Percentiles rank a stretch among this genome's conserved stretches.
Conservation (phyloP, 1,140 invertebrate genomes). For the Drosophila yakuba region DNA sequence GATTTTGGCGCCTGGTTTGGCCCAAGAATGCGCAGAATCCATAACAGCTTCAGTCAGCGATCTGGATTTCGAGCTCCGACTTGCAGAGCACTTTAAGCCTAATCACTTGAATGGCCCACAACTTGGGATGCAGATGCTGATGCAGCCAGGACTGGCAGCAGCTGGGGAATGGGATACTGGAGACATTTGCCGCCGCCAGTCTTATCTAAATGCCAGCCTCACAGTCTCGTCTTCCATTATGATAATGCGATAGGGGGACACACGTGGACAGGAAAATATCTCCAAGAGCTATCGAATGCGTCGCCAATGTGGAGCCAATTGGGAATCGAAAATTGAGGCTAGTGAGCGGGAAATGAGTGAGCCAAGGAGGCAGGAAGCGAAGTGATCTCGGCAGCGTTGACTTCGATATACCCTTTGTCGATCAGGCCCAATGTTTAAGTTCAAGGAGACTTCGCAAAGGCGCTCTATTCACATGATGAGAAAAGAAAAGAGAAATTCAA, state of each 20-base stretch:
- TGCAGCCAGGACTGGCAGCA: conserved; percentile 4
- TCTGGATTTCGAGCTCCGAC: conserved; percentile 24
- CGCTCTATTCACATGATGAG: too few relatives aligned
- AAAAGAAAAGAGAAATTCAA: too few relatives aligned
- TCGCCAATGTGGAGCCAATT: conserved; percentile 68
- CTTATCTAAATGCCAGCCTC: conserved; percentile 85
- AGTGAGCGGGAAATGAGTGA: conserved; percentile 13
- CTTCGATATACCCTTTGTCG: conserved; percentile 7
- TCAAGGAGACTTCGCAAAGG: background rate
- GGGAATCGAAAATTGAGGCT: conserved; percentile 16
- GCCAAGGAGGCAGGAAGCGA: background rate
- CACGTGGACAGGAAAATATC: conserved; percentile 66
- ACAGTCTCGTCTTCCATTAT: conserved; percentile 85
- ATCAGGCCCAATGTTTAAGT: too few relatives aligned
- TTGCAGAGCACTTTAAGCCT: conserved; percentile 69
- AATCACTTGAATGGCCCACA: conserved; percentile 73
- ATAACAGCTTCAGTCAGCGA: conserved; percentile 12
- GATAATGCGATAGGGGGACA: conserved; percentile 79
- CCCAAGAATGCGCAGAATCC: conserved; percentile 26
- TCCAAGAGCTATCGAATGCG: conserved; percentile 63
- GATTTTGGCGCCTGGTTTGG: conserved; percentile 45
- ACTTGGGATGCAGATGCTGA: conserved; percentile 46
- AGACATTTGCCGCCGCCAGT: conserved; percentile 43
- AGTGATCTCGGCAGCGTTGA: background rate
- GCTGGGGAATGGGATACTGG: conserved; percentile 1